Percentiles rank a stretch among this genome's conserved stretches.
These are phyloP conservation scores for Toxostoma redivivum DNA, from an alignment of 2,113 vertebrate species.

Conservation along the genomic window DNA sequence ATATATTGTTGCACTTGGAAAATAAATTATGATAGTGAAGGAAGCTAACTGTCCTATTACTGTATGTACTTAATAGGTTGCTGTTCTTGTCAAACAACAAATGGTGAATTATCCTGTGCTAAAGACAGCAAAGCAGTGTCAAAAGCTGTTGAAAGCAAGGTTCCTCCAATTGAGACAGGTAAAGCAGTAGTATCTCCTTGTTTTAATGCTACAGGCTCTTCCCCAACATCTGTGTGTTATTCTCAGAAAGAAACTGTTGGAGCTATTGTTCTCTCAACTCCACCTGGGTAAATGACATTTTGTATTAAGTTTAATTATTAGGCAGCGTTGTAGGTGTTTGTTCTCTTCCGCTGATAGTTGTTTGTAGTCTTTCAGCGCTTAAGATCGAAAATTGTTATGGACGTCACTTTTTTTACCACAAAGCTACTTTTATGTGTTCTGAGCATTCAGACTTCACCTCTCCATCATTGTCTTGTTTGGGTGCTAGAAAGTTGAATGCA, in stretches of 20 bases:
- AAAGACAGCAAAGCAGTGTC: slow-evolving; percentile 64
- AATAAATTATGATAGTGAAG: not conserved
- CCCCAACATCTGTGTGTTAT: not conserved
- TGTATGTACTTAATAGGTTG: slow-evolving; percentile 70
- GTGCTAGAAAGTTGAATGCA: not conserved
- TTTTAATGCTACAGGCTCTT: not conserved
- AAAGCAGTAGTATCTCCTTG: not conserved
- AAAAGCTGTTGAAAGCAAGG: slow-evolving; percentile 27
- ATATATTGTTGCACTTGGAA: not conserved
- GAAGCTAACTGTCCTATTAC: not conserved
- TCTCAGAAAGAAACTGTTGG: not conserved
- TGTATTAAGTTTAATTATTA: not conserved
- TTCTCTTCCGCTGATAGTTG: not conserved
- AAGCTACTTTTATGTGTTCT: not conserved
- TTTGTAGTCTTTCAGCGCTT: not conserved
- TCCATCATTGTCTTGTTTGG: not conserved
- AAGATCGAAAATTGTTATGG: not conserved
- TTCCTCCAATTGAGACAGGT: slow-evolving; percentile 76
- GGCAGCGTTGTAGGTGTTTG: not conserved
- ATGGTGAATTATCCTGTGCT: slow-evolving; percentile 64
- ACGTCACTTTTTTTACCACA: not conserved
- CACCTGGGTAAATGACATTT: not conserved
- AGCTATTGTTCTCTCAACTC: not conserved
- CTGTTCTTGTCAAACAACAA: slow-evolving; percentile 78
- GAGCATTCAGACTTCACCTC: not conserved